Conservation (phyloP, 53 echinoderm and acorn worm species). For the Pentamera pediparva region DNA sequence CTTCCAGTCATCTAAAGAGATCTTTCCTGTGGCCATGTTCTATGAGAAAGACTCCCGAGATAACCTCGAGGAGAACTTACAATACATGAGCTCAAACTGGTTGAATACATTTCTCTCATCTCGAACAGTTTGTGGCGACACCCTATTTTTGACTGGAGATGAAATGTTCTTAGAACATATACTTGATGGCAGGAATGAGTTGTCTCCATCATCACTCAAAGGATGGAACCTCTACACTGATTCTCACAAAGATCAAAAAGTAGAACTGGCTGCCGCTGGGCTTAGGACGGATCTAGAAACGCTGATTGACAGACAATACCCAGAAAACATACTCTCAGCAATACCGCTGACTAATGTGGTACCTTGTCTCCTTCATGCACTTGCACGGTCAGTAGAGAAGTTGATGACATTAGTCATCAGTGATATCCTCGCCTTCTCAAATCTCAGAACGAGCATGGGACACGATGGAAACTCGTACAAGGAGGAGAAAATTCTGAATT, state of each 20-base stretch:
- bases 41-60: slow-evolving; percentile 65
- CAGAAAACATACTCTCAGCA: not conserved
- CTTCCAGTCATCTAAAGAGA: not conserved
- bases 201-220: slow-evolving; percentile 39
- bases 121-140: not conserved
- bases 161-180: slow-evolving; percentile 59
- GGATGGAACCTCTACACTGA: slow-evolving; percentile 69
- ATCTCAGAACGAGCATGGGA: slow-evolving; percentile 12
- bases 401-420: slow-evolving; percentile 49
- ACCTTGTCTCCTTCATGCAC: not conserved
- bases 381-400: slow-evolving; percentile 44
- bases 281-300: not conserved
- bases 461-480: not conserved
- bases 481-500: not conserved
- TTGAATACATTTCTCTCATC: not conserved
- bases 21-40: slow-evolving; percentile 52
- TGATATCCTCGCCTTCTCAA: slow-evolving; percentile 9
- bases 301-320: not conserved
- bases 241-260: slow-evolving; percentile 33
- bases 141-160: slow-evolving; percentile 34
- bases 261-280: not conserved
- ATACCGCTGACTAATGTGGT: not conserved
- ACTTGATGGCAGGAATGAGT: slow-evolving; percentile 49
- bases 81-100: not conserved
- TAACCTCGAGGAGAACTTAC: slow-evolving; percentile 46